Percentiles rank a stretch among this genome's conserved stretches.
These are phyloP conservation scores for Octonoba sinensis DNA, from an alignment of 2,888 invertebrate genomes.

Conservation along the genomic window DNA sequence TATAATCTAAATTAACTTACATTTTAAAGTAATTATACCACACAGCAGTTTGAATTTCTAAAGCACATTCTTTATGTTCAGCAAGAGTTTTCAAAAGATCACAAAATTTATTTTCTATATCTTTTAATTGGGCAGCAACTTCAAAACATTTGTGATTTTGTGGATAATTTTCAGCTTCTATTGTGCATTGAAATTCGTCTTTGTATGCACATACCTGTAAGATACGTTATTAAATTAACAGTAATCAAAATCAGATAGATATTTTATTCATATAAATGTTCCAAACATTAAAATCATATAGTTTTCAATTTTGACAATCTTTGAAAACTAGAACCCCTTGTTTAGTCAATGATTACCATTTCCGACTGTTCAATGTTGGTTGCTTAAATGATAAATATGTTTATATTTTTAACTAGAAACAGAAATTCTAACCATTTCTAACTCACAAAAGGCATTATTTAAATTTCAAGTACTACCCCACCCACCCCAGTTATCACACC, in stretches of 20 bases:
- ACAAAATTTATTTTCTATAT: slow-evolving; percentile 31
- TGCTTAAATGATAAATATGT: too few species aligned
- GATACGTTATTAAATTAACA: neutral
- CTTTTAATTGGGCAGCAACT: slow-evolving; percentile 30
- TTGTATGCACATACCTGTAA: slow-evolving; percentile 42
- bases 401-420: too few species aligned
- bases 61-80: slow-evolving; percentile 10
- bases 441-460: too few species aligned
- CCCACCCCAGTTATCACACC: too few species aligned
- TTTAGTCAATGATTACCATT: too few species aligned
- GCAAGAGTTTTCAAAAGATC: slow-evolving; percentile 22
- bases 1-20: slow-evolving; percentile 12
- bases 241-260: neutral
- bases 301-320: too few species aligned
- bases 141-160: slow-evolving; percentile 39
- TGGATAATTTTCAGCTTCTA: slow-evolving; percentile 5
- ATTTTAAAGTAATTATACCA: slow-evolving; percentile 48
- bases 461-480: too few species aligned
- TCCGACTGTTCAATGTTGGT: too few species aligned
- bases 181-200: slow-evolving; percentile 29
- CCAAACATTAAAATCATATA: too few species aligned
- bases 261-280: neutral
- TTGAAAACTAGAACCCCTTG: too few species aligned
- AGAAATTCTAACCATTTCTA: too few species aligned
- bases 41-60: slow-evolving; percentile 23